A percentile compares a stretch with the other conserved stretches of the same genome.
phyloP scores from a whole-genome alignment of 2,113 vertebrate species.

The Phoenicopterus ruber region DNA sequence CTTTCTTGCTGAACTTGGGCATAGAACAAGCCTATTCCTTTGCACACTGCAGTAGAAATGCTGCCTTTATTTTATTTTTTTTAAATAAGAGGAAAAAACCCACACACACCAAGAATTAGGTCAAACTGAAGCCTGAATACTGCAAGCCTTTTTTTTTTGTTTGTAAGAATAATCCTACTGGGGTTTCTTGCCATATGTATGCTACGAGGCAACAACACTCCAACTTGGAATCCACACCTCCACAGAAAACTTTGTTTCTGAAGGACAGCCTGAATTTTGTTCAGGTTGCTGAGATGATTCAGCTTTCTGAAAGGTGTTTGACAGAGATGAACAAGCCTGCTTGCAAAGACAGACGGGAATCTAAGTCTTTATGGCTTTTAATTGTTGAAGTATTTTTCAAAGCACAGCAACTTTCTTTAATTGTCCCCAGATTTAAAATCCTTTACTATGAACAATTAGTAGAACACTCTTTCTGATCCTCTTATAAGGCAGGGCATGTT shows the following conservation, averaged over 20 bases:
- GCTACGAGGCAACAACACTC: background rate
- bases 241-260: background rate
- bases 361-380: background rate
- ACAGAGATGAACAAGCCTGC: background rate
- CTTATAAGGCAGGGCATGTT: background rate
- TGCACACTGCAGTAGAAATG: background rate
- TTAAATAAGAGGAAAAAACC: background rate
- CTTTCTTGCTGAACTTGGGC: background rate
- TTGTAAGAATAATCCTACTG: background rate
- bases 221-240: background rate
- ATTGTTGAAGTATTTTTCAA: background rate
- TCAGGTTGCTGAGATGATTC: constrained; percentile 10
- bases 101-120: background rate
- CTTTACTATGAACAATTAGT: background rate
- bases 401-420: background rate
- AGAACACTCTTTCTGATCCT: background rate
- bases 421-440: background rate
- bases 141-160: background rate
- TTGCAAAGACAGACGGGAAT: background rate
- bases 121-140: background rate
- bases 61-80: background rate
- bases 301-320: constrained; percentile 1
- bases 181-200: background rate
- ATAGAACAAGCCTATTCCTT: background rate
- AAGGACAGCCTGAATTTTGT: background rate